Evolutionary conservation across 2,797 vertebrate genomes (phyloP), one percentile per base, ranked within the genome.

Genomic region (Xyrichtys novacula): DNA sequence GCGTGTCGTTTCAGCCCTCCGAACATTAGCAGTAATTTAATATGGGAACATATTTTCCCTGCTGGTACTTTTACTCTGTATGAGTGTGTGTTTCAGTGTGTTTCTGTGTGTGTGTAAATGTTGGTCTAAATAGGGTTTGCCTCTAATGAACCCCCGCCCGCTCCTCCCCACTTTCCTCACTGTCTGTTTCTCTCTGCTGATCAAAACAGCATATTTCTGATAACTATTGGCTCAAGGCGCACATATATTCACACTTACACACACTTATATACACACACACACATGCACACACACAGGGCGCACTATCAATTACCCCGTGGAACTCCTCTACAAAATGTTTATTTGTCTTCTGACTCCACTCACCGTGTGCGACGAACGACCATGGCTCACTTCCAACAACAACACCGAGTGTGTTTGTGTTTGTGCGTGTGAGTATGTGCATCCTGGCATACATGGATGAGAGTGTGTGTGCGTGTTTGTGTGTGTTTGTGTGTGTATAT

Each of bases 261-360:
- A 48, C 25, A 85, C 68, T 81, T 70, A 71, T 60, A 61, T 59
- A 39, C 61, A 69, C 46, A 65, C 54, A 60, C 62, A 65, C 61
- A 65, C 59, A 62, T 53, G 80, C 36, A 71, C 53, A 71, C 49
- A 72, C 16, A 59, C 81, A 80, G 29, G 72, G 71, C 71, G 79
- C 71, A 58, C 73, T 73, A 74, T 86, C 71, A 50, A 84, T 84
- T 80, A 72, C 76, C 64, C 67, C 70, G 76, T 36, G 58, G 77
- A 78, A 76, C 85, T 90, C 81, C 76, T 88, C 71, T 50, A 74
- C 88, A 70, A 66, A 87, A 63, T 92, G 91, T 91, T 92, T 92
- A 89, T 92, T 90, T 91, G 88, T 91, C 88, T 90, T 87, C 84
- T 90, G 87, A 89, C 88, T 90, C 88, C 86, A 84, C 86, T 88